Conservation (phyloP, 2,113 vertebrate genomes). For the Ameiurus melas region DNA sequence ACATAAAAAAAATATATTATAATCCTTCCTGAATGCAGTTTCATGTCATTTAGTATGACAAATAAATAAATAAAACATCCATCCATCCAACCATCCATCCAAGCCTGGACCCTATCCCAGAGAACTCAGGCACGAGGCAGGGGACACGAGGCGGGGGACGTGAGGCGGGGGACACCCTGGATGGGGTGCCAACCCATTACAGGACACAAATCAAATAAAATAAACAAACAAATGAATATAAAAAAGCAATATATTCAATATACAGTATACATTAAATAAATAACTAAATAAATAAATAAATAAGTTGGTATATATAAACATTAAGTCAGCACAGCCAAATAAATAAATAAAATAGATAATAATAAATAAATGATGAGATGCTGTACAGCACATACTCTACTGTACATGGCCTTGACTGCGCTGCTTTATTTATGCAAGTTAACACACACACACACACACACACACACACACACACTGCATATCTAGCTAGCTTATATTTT, state of each 20-base stretch:
- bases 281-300: background rate
- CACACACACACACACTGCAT: background rate
- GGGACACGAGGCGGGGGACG: no score
- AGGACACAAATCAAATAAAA: background rate
- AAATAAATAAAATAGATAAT: background rate
- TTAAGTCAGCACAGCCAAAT: background rate
- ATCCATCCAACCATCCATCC: no score
- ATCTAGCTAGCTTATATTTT: background rate
- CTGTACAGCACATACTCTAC: background rate
- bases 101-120: no score
- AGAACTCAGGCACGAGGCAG: no score
- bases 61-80: background rate
- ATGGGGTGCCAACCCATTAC: no score
- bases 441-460: background rate
- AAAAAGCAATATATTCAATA: background rate
- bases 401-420: background rate
- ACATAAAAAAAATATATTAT: background rate
- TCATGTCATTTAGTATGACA: background rate
- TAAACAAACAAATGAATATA: background rate
- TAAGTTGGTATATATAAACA: background rate
- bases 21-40: background rate
- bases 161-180: no score
- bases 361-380: background rate
- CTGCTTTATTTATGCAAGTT: background rate
- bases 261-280: background rate